phyloP scores from a whole-genome alignment of 2,113 vertebrate genomes.

The Ciconia stormi region DNA sequence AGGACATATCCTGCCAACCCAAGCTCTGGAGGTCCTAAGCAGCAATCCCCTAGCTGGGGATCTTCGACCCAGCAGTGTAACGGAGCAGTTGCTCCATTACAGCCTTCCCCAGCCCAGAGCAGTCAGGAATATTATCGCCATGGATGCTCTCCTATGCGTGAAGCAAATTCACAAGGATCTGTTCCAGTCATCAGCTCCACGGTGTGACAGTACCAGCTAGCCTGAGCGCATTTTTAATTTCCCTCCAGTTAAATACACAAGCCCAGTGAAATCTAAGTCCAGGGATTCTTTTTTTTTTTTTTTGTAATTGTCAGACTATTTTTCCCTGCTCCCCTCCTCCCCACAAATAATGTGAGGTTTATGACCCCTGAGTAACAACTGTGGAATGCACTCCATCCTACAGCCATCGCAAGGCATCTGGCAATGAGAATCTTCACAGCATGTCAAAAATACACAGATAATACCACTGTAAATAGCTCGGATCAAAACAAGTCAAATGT shows the following conservation, averaged over 20 bases:
- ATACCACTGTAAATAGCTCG: slow-evolving; percentile 62
- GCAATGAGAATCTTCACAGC: slow-evolving; percentile 72
- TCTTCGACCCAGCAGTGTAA: not conserved
- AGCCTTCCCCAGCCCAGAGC: not conserved
- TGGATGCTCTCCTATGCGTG: not conserved
- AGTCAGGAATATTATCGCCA: not conserved
- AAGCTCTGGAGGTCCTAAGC: not conserved
- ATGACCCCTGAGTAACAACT: slow-evolving; percentile 71
- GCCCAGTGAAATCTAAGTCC: not conserved
- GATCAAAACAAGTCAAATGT: slow-evolving; percentile 72
- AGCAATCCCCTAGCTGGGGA: not conserved
- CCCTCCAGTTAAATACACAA: not conserved
- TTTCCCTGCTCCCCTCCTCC: slow-evolving; percentile 31
- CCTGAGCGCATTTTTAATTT: not conserved
- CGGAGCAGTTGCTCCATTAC: not conserved
- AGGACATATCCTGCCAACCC: not conserved
- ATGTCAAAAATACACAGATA: slow-evolving; percentile 71
- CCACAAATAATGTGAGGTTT: slow-evolving; percentile 60
- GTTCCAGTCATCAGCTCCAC: not conserved
- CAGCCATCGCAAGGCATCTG: slow-evolving; percentile 61
- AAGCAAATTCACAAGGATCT: not conserved
- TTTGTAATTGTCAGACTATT: not conserved
- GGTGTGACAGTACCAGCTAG: not conserved
- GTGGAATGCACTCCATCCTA: slow-evolving; percentile 64
- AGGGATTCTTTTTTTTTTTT: not conserved